Conservation (phyloP, 2,888 invertebrate species). For the Halictus quadricinctus region DNA sequence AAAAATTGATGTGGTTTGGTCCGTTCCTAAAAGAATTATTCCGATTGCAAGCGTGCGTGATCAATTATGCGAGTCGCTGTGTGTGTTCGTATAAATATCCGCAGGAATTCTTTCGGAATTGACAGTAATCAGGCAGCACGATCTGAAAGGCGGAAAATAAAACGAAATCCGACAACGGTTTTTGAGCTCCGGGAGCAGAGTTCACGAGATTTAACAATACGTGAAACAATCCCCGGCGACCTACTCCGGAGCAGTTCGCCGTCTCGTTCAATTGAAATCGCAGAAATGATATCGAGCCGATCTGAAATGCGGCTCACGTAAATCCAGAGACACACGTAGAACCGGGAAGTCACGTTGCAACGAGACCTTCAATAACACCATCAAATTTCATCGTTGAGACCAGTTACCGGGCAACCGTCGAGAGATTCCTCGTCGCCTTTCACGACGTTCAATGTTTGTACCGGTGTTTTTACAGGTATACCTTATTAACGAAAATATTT, state of each 20-base stretch:
- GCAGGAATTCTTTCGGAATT: not conserved
- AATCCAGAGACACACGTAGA: conserved; percentile 36
- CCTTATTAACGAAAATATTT: not conserved
- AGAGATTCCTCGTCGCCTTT: not conserved
- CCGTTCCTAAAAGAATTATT: not conserved
- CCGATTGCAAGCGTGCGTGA: not conserved
- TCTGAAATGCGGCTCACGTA: conserved; percentile 54
- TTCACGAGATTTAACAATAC: conserved; percentile 23
- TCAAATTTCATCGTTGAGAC: conserved; percentile 47
- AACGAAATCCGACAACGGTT: not conserved
- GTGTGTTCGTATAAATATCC: not conserved
- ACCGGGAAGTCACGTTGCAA: conserved; percentile 47
- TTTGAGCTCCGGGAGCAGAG: not conserved
- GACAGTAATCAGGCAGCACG: not conserved
- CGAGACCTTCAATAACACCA: conserved; percentile 36
- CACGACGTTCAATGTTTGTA: not conserved
- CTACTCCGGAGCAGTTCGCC: conserved; percentile 1
- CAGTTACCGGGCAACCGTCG: conserved; percentile 7
- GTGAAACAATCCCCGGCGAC: conserved; percentile 21
- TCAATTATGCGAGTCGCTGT: not conserved
- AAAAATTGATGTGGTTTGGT: not conserved
- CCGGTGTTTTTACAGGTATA: not conserved
- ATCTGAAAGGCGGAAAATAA: not conserved
- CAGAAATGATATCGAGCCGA: conserved; percentile 43
- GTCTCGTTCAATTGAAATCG: conserved; percentile 42